Evolutionary conservation across 2,113 vertebrate species (phyloP).

Genomic region (Salvator merianae): DNA sequence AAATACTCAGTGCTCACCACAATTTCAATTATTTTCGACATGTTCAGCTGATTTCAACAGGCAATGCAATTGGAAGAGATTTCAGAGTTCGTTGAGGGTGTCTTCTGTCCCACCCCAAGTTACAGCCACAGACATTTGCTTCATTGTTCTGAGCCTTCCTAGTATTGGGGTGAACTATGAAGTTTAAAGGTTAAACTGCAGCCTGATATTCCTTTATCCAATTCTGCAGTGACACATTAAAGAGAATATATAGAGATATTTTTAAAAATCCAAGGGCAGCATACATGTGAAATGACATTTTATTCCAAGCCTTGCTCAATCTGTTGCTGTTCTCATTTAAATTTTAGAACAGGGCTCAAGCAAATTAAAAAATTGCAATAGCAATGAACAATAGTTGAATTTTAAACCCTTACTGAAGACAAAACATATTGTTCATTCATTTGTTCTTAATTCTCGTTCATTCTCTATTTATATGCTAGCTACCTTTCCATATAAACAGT

Average conservation of each 20-base stretch:
- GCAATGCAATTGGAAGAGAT: neutral
- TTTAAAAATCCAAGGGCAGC: no score
- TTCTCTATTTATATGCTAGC: no score
- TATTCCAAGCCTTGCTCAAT: no score
- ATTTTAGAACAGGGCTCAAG: neutral
- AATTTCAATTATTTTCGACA: constrained; percentile 20
- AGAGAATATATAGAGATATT: no score
- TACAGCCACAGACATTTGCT: neutral
- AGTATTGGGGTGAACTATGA: constrained; percentile 1
- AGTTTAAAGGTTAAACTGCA: neutral
- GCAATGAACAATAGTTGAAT: constrained; percentile 59
- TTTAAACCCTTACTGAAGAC: constrained; percentile 60
- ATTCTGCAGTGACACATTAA: no score
- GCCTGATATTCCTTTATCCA: no score
- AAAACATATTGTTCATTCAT: constrained; percentile 42
- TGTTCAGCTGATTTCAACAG: neutral
- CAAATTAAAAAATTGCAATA: constrained; percentile 55
- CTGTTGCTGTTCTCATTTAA: no score
- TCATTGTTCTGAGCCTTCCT: constrained; percentile 1
- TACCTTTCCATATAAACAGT: no score
- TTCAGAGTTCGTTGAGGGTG: constrained; percentile 16
- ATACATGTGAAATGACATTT: neutral
- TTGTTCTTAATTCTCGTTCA: no score
- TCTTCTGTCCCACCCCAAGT: neutral
- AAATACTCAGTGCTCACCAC: neutral